These are phyloP conservation scores for Agrypnia vestita DNA, from an alignment of 1,140 invertebrate genomes.

Conservation along the genomic window DNA sequence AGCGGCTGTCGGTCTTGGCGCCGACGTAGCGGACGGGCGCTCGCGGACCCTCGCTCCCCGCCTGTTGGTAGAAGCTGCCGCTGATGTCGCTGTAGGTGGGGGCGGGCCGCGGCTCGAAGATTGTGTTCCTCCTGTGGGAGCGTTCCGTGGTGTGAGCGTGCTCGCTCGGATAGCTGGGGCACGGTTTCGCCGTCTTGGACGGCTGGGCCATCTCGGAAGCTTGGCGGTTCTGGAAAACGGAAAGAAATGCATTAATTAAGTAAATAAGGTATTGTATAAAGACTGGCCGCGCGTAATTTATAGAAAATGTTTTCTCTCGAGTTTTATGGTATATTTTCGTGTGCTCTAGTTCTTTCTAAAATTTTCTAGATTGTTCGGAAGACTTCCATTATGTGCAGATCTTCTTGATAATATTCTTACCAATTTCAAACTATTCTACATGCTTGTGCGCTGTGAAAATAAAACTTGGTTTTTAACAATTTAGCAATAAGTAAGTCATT, in stretches of 20 bases:
- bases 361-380: no score
- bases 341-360: no score
- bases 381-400: no score
- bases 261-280: no score
- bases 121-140: slow-evolving; percentile 32
- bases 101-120: slow-evolving; percentile 56
- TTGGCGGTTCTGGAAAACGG: slow-evolving; percentile 32
- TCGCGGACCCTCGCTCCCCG: neutral
- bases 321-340: no score
- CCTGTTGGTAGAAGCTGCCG: slow-evolving; percentile 13
- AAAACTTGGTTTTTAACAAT: no score
- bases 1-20: slow-evolving; percentile 54
- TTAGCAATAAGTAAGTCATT: no score
- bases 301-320: no score
- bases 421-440: no score
- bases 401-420: no score
- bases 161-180: neutral
- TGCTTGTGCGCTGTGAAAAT: no score
- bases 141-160: neutral
- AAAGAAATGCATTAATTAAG: neutral
- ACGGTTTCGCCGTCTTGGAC: neutral
- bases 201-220: neutral
- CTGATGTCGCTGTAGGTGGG: slow-evolving; percentile 54
- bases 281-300: no score
- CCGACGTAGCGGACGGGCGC: slow-evolving; percentile 51